These are phyloP conservation scores for Sminthurides aquaticus DNA, from an alignment of 2,888 invertebrate species.

Conservation along the genomic window DNA sequence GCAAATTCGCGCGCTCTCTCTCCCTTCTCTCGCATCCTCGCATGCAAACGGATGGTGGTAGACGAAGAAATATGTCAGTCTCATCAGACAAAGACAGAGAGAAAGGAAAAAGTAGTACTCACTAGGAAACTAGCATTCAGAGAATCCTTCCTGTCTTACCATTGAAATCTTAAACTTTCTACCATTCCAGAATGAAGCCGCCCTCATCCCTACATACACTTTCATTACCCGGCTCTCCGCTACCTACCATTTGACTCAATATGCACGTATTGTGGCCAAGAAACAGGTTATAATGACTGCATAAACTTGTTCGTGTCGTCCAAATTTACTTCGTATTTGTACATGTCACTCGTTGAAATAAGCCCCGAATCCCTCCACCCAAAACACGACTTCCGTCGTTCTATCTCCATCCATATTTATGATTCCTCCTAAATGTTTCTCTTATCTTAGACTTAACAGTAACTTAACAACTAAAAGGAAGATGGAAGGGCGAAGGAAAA, in stretches of 20 bases:
- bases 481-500: no score
- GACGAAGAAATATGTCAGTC: background rate
- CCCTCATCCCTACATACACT: background rate
- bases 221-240: background rate
- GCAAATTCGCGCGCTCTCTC: constrained; percentile 2
- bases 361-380: background rate
- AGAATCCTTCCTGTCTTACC: background rate
- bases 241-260: no score
- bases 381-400: background rate
- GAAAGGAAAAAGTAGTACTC: no score
- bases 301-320: background rate
- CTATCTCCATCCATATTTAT: background rate
- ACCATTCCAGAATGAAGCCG: background rate
- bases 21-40: background rate
- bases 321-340: background rate
- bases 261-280: background rate
- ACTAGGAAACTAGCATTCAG: no score
- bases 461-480: background rate
- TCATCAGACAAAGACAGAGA: no score
- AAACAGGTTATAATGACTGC: background rate
- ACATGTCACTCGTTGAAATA: background rate
- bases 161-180: background rate
- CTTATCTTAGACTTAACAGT: no score
- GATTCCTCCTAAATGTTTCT: no score
- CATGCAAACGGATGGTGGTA: background rate